A percentile compares a stretch with the other conserved stretches of the same genome.
phyloP scores from a whole-genome alignment of 1,140 invertebrate genomes.

The Drosophila littoralis region DNA sequence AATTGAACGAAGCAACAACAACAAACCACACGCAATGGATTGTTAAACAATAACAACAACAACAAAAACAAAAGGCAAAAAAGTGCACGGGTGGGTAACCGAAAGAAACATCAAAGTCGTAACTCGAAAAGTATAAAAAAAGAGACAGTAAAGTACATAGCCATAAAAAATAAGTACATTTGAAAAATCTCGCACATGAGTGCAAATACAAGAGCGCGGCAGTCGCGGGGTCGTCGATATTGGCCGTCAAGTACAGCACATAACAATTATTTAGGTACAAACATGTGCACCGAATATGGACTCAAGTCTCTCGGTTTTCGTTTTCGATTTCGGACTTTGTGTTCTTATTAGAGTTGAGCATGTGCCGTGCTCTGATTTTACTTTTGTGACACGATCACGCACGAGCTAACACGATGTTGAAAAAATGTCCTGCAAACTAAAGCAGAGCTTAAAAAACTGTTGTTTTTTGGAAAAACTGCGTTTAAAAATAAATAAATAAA shows the following conservation, averaged over 20 bases:
- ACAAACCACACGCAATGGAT: constrained; percentile 19
- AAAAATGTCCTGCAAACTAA: background rate
- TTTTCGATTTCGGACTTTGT: constrained; percentile 27
- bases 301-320: constrained; percentile 19
- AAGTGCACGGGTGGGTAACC: constrained; percentile 32
- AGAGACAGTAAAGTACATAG: background rate
- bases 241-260: constrained; percentile 9
- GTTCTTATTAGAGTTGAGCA: constrained; percentile 2
- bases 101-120: constrained; percentile 1
- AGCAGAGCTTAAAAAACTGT: too few species aligned
- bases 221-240: constrained; percentile 35
- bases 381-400: background rate
- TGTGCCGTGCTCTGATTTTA: background rate
- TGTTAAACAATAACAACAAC: constrained; percentile 26
- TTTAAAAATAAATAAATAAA: too few species aligned
- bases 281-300: constrained; percentile 21
- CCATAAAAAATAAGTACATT: background rate
- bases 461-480: too few species aligned
- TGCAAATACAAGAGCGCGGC: background rate
- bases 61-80: background rate
- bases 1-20: constrained; percentile 19
- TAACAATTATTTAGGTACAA: constrained; percentile 15
- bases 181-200: constrained; percentile 25
- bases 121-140: background rate
- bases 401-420: background rate